Evolutionary conservation across 2,888 invertebrate species (phyloP), one percentile per base, ranked within the genome.

Genomic region (Sturmia bella): DNA sequence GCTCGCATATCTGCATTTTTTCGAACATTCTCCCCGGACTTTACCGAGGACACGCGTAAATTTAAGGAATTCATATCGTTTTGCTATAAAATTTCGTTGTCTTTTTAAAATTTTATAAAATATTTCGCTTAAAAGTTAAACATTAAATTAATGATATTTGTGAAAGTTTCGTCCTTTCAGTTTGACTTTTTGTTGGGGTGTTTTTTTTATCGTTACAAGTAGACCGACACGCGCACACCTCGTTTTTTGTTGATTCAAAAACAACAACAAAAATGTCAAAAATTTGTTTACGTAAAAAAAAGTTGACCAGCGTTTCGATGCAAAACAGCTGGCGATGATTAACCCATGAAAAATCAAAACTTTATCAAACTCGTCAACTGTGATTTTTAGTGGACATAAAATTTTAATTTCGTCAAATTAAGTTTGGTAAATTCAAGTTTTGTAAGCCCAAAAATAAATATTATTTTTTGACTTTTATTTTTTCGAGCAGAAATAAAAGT

Each of bases 1-100:
- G 86, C 85, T 15, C 88, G 85, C 81, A 87, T 86, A 84, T 88
- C 88, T 1, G 87, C 84, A 80, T 87, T 88, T 80, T 87, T 89
- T 66, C 85, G 86, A 0, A 86, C 74, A 84, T 86, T 87, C 75
- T 88, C 88, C 12, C 85, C 86, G 21, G 86, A 84, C 80, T 87
- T 88, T 0, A 87, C 87, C 0, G 88, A 85, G 7, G 88, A 87
- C 12, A 88, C 86, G 9, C 88, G 85, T 45, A 88, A 78, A 83
- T 85, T 87, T 69, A 88, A 79, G 1, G 88, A 86, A 80, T 88
- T 87, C 89, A 89, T 89, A 59, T 15, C 48, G 12, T 56, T 59
- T 45, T 41, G 12, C 61, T 37, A 19, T 45, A 37, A 41, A 57
- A 78, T 45, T 61, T 54, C 43, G 27, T 48, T 48, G 63, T 48